These are phyloP conservation scores for Glaucomys volans DNA, from an alignment of 2,113 vertebrate species.

Conservation along the genomic window DNA sequence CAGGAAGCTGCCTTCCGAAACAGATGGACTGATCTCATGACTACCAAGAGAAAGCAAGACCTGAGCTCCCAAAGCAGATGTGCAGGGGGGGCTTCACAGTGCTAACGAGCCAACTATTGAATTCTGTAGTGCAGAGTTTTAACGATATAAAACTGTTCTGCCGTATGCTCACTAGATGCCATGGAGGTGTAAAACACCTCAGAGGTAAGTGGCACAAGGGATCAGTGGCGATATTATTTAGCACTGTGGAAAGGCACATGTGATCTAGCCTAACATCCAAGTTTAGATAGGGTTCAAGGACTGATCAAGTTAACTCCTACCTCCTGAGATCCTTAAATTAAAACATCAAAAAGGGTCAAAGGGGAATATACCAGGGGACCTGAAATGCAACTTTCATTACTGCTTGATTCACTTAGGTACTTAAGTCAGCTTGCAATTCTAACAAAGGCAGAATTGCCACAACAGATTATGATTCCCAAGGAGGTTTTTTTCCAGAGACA, in stretches of 20 bases:
- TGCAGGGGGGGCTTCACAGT: neutral
- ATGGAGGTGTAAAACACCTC: neutral
- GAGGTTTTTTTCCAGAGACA: neutral
- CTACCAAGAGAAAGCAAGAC: neutral
- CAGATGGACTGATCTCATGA: neutral
- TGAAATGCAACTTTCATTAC: neutral
- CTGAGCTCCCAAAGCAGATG: neutral
- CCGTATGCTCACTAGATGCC: neutral
- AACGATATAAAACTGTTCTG: neutral
- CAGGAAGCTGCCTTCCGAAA: neutral
- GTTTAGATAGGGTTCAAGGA: neutral
- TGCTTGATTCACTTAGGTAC: constrained; percentile 20
- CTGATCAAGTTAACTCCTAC: neutral
- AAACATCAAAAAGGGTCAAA: constrained; percentile 23
- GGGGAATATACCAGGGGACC: neutral
- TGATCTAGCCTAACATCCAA: neutral
- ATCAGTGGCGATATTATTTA: neutral
- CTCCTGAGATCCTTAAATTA: constrained; percentile 24
- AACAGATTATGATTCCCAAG: neutral
- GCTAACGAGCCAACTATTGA: neutral
- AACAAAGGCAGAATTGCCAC: neutral
- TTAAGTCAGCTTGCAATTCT: neutral
- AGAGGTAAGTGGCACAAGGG: neutral
- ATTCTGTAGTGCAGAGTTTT: neutral
- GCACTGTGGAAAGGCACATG: neutral